Base-by-base conservation (phyloP, 2,113 vertebrate genomes). In the Todiramphus saurophagus region DNA sequence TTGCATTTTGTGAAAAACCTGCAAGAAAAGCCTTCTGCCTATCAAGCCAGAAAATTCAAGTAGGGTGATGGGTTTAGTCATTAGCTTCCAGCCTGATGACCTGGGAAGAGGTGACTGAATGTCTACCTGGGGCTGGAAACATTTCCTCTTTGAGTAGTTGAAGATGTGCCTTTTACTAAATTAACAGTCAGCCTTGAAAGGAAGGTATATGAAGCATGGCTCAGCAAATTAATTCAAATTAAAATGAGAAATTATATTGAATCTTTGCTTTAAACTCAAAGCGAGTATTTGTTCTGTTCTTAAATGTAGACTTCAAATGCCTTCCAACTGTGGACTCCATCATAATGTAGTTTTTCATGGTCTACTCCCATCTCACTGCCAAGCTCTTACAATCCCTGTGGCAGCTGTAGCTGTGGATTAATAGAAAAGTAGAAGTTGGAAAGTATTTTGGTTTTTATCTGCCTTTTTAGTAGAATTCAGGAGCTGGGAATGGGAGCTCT, bases 211-310 rank as follows among this genome's bases (percentile, higher is more conserved):
- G 94, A 95, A 88, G 68, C 72, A 70, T 77, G 72, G 46, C 63
- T 67, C 75, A 88, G 92, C 46, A 59, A 83, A 97, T 94, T 74
- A 94, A 92, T 94, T 83, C 41, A 77, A 77, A 92, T 93, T 93
- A 86, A 83, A 85, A 86, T 77, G 85, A 70, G 20, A 86, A 85
- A 63, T 13, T 19, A 35, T 46, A 28, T 46, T 69, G 75, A 90
- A 83, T 88, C 72, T 78, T 58, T 58, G 19, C 60, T 88, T 92
- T 77, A 83, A 90, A 90, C 25, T 88, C 78, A 68, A 77, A 93
- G 75, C 13, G 25, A 66, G 21, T 77, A 27, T 90, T 95, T 96
- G 37, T 95, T 86, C 81, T 87, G 37, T 67, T 63, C 67, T 59
- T 73, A 93, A 89, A 93, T 76, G 82, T 72, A 58, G 56, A 51